Conservation (phyloP, 2,113 vertebrate genomes). For the Nicator chloris region DNA sequence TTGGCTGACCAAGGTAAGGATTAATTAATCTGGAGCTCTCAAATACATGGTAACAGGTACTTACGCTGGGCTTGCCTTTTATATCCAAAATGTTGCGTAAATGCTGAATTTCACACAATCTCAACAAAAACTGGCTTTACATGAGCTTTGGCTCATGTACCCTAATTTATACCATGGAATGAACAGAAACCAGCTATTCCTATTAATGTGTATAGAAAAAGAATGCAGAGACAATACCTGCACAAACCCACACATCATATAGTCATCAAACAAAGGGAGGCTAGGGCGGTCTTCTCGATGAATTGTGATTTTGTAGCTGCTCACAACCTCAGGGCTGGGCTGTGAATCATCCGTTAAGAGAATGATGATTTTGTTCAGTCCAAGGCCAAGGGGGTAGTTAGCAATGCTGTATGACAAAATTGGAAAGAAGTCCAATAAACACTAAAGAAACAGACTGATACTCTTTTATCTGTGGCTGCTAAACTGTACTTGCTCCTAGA, state of each 20-base stretch:
- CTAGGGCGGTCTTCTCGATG: slow-evolving; percentile 88
- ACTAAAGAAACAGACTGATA: neutral
- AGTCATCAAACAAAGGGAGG: slow-evolving; percentile 89
- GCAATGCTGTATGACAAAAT: slow-evolving; percentile 72
- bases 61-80: neutral
- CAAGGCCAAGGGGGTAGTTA: slow-evolving; percentile 88
- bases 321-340: slow-evolving; percentile 66
- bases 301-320: slow-evolving; percentile 86
- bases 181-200: neutral
- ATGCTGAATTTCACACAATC: neutral
- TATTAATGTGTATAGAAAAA: neutral
- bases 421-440: neutral
- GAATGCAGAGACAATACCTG: slow-evolving; percentile 76
- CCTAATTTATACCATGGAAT: neutral
- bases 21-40: neutral
- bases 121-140: neutral
- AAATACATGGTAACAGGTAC: neutral
- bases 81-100: neutral
- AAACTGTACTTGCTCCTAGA: neutral
- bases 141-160: neutral
- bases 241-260: slow-evolving; percentile 85
- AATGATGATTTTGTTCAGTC: slow-evolving; percentile 83
- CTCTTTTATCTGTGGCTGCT: neutral
- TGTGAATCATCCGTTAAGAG: slow-evolving; percentile 74
- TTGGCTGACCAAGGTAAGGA: neutral